Evolutionary conservation across 2,797 vertebrate genomes (phyloP), one percentile per base, ranked within the genome.

Genomic region (Enteromius afrohamiltoni): DNA sequence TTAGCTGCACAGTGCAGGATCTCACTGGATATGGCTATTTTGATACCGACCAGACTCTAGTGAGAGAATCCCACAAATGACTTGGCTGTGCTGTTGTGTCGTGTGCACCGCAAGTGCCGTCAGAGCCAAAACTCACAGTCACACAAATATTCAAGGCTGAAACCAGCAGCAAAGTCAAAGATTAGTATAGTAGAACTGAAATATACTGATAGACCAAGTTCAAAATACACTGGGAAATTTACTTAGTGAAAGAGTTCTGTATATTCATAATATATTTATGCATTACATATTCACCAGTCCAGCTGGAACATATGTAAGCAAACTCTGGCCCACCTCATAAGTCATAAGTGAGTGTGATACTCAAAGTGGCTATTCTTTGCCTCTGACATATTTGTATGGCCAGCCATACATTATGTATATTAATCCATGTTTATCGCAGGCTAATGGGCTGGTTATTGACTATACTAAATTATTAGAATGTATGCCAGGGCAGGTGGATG

Each of bases 361-460:
- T 7, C n/a, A 60, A 67, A 70, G 51, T 23, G n/a, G 29, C 6
- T 81, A 58, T 40, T 62, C 40, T 53, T 77, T 60, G 26, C 62
- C 62, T 75, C 47, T 68, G 40, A 23, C 6, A 16, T 71, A n/a
- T 80, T 42, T 51, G 77, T 85, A 87, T 85, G 87, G 84, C 87
- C 88, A 83, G 88, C 88, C 87, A 86, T 71, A 88, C 80, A 79
- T 37, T 7, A 65, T 60, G 42, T 29, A 11, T 55, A 78, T 78
- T 81, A 31, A 58, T 68, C 34, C 71, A 74, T 34, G 40, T 71
- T 53, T 65, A 37, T 51, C 62, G 78, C 19, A 77, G 55, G 74
- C 34, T 49, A 34, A 78, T 47, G 68, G 45, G 26, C 70, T 55
- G 69, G 5, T 79, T 58, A 60, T 16, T 69, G 62, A 75, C 77